phyloP scores from a whole-genome alignment of 2,888 invertebrate genomes.

The Dicyrtoma fusca region DNA sequence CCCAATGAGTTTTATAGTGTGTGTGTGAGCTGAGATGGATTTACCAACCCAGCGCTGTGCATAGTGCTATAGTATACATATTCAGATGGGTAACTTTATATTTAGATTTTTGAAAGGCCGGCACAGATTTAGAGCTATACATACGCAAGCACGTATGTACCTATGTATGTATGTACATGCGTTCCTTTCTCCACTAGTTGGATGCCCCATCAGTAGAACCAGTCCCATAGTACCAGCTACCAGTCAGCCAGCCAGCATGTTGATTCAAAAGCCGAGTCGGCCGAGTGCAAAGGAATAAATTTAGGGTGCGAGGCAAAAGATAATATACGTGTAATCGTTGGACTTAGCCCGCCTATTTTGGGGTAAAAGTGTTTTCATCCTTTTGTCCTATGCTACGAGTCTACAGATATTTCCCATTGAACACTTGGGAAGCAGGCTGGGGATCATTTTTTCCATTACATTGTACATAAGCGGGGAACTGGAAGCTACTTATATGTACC shows the following conservation, averaged over 20 bases:
- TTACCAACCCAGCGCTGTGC: no score
- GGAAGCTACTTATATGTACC: background rate
- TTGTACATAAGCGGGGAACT: background rate
- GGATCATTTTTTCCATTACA: background rate
- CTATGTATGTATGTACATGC: no score
- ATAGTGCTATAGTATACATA: no score
- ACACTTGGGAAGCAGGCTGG: background rate
- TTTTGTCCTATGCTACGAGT: background rate
- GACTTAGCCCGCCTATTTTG: constrained; percentile 35
- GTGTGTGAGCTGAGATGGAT: no score
- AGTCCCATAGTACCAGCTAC: no score
- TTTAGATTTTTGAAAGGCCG: no score
- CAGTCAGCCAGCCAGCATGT: constrained; percentile 1
- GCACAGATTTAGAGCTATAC: no score
- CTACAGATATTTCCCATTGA: background rate
- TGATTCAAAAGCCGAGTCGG: constrained; percentile 28
- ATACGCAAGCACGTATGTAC: no score
- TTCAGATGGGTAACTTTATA: no score
- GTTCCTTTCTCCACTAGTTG: no score
- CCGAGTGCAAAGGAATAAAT: constrained; percentile 39
- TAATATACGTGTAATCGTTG: constrained; percentile 46
- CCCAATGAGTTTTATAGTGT: no score
- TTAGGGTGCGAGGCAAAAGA: constrained; percentile 47
- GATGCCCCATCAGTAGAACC: no score
- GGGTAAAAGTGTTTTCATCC: constrained; percentile 12